Percentiles rank a stretch among this genome's conserved stretches.
Conservation (phyloP, 2,888 invertebrate species). For the Bimastos eiseni region DNA sequence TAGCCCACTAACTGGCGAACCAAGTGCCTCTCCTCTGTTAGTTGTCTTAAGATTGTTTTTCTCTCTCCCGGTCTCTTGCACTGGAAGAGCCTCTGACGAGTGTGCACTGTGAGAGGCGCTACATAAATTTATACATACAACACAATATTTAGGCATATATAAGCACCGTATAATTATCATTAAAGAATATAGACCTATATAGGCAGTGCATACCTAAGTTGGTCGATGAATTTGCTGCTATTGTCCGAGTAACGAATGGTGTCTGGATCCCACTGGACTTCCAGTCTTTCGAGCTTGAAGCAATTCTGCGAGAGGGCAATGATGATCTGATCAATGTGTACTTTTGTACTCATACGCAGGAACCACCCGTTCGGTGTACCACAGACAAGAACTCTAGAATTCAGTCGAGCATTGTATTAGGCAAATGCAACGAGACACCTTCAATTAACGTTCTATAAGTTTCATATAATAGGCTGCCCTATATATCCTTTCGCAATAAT, state of each 20-base stretch:
- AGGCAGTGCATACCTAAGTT: slow-evolving; percentile 70
- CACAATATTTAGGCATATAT: too few species aligned
- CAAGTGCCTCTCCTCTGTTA: too few species aligned
- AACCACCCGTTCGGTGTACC: slow-evolving; percentile 95
- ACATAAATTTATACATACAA: too few species aligned
- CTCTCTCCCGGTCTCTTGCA: too few species aligned
- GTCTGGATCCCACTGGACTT: slow-evolving; percentile 97
- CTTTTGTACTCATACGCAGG: slow-evolving; percentile 80
- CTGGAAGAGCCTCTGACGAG: too few species aligned
- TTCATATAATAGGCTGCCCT: too few species aligned
- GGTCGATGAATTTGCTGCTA: slow-evolving; percentile 98
- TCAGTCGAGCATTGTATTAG: not conserved
- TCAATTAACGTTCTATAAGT: not conserved
- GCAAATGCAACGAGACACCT: not conserved
- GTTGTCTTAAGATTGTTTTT: too few species aligned
- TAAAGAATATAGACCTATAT: not conserved
- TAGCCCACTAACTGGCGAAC: too few species aligned
- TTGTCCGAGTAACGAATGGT: slow-evolving; percentile 98
- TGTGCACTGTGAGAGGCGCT: too few species aligned
- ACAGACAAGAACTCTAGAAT: slow-evolving; percentile 87
- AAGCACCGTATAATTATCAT: too few species aligned
- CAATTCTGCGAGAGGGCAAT: slow-evolving; percentile 94
- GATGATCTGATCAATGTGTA: slow-evolving; percentile 90
- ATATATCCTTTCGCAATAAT: not conserved
- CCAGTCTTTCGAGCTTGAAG: slow-evolving; percentile 82